These are phyloP conservation scores for Buphagus erythrorhynchus DNA, from an alignment of 2,797 vertebrate species.

Conservation along the genomic window DNA sequence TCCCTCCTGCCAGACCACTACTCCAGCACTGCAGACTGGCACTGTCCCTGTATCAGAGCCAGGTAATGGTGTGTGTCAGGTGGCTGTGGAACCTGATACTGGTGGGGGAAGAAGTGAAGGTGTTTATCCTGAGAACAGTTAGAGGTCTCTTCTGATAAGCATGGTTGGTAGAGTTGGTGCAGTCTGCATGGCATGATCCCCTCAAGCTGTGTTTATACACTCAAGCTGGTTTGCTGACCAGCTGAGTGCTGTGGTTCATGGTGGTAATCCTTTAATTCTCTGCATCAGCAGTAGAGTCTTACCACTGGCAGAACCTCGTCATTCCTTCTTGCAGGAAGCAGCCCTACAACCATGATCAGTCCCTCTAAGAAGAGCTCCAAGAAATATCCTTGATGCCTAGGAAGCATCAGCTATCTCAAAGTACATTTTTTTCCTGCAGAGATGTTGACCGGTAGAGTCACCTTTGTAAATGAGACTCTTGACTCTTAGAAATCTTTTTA, in stretches of 20 bases:
- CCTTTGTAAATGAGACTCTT: not conserved
- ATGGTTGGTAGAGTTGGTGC: not conserved
- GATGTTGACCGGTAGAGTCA: not conserved
- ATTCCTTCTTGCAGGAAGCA: not conserved
- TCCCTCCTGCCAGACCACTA: not conserved
- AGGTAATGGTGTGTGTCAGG: fast-evolving
- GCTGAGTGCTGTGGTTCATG: not conserved
- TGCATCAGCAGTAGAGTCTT: not conserved
- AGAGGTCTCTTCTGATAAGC: not conserved
- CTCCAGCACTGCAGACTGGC: not conserved
- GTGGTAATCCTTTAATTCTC: not conserved
- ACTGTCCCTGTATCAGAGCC: not conserved
- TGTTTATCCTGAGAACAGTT: not conserved
- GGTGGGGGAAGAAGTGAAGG: not conserved
- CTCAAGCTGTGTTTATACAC: not conserved
- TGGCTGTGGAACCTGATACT: not conserved
- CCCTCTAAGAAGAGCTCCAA: not conserved
- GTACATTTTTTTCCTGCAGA: not conserved
- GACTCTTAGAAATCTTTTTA: not conserved
- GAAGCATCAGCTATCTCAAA: not conserved
- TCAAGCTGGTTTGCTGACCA: not conserved
- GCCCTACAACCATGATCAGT: not conserved
- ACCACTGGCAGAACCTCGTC: not conserved
- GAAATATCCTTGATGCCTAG: not conserved
- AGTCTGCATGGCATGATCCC: not conserved